Evolutionary conservation across 1,140 invertebrate species (phyloP), one percentile per base, ranked within the genome.

Genomic region (Bombus polaris): DNA sequence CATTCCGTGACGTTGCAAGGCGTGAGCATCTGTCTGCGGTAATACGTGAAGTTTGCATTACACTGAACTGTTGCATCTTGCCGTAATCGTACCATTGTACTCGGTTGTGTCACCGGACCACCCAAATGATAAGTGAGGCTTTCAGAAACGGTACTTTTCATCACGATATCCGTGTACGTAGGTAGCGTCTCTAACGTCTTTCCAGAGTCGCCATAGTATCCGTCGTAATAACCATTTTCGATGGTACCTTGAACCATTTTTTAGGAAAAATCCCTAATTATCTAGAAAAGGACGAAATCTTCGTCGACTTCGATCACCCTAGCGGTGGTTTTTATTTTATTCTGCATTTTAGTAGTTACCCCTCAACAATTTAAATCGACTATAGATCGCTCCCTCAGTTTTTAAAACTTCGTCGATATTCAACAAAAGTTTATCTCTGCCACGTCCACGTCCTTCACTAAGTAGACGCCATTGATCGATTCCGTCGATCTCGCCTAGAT

Each of bases 381-480:
- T 92, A 71, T 93, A 89, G 82, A 95, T 95, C 5, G 94, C 94
- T 15, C 92, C 96, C 18, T 96, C 95, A 18, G 94, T 95, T 81
- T 93, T 94, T 10, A 91, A 87, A 44, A 93, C 83, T 85, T 96
- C 96, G 85, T 96, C 95, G 83, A 96, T 96, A 86, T 96, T 96
- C 18, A 96, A 68, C 2, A 96, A 86, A 0, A 96, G 86, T 5
- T 85, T 91, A 9, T 94, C 94, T 13, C 96, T 91, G 15, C 90
- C 91, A 35, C 66, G 72, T 10, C 91, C 89, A 4, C 80, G 44
- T 32, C 89, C 92, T n/a, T 93, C 87, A 53, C 90, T 94, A 2
- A 97, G 81, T 28, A 95, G 90, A 13, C 93, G 83, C 97, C 97
- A 97, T 84, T 96, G 95, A 92, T 97, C 94, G 13, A 96, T 87